Base-by-base conservation (phyloP, 2,797 vertebrate species). In the Malurus leucopterus region DNA sequence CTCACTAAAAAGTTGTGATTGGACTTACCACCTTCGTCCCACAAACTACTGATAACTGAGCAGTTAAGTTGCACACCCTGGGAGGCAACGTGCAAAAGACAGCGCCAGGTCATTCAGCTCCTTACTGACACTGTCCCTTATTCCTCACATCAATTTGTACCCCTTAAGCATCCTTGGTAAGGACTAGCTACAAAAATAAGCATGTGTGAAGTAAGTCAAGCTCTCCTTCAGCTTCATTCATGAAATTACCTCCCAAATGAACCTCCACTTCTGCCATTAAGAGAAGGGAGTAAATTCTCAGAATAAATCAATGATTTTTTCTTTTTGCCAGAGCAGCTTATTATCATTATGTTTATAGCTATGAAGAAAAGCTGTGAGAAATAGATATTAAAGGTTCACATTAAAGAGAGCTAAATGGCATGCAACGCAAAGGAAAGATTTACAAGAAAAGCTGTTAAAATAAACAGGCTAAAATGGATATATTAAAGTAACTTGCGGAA, bases 321-420 rank as follows among this genome's bases (percentile, higher is more conserved):
- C 15, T 58, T 49, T 92, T 91, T 50, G 36, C 71, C 57, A 71
- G 38, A 86, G 40, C 79, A 65, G 80, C 88, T 90, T 95, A 92
- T 95, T 92, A 73, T 84, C 88, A 87, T 86, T 76, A 93, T 92
- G 84, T 93, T 96, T 96, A 95, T 88, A 92, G 92, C 93, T 93
- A 96, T 61, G 77, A 91, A 90, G 59, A 86, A 95, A 79, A 86
- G 69, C 91, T 81, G 67, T 8, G 14, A 91, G 74, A 92, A 81
- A 79, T 1, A 78, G 41, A 82, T 86, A 91, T 55, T 86, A 88
- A 74, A 84, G 79, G 54, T 3, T 0, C 64, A 59, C 47, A 75
- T 92, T 89, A 86, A 86, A 65, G 61, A 77, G 59, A 91, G 38
- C 64, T 80, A 82, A 89, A 89, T 82, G 91, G 79, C 76, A 87